Evolutionary conservation across 2,797 vertebrate species (phyloP).

Genomic region (Tapirus indicus): DNA sequence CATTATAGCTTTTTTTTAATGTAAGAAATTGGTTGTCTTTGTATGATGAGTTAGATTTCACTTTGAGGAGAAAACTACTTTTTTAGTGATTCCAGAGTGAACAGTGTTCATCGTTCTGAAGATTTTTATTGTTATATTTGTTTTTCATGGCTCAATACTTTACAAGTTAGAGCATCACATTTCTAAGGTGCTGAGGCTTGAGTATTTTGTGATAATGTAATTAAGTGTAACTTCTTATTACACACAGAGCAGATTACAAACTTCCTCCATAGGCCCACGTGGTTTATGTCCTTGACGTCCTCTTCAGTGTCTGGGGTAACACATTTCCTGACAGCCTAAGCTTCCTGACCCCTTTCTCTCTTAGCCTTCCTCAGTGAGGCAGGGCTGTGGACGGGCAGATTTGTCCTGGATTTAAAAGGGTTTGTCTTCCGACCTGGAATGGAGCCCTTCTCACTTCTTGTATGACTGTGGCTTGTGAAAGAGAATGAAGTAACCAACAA

Average conservation of each 20-base stretch:
- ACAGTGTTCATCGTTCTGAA: neutral
- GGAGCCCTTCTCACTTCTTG: neutral
- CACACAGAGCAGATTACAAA: neutral
- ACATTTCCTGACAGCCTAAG: neutral
- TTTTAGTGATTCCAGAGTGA: slow-evolving; percentile 57
- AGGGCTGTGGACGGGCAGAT: neutral
- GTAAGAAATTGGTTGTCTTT: neutral
- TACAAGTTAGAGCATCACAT: neutral
- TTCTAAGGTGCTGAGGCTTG: neutral
- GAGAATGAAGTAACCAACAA: slow-evolving; percentile 34
- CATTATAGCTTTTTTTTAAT: neutral
- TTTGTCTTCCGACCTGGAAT: neutral
- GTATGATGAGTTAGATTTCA: neutral
- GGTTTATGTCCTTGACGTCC: neutral
- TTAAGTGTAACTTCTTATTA: neutral
- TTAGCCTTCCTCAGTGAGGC: neutral
- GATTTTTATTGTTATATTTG: slow-evolving; percentile 4
- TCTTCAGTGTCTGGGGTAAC: neutral
- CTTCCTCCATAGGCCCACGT: neutral
- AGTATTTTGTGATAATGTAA: neutral
- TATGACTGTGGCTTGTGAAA: slow-evolving; percentile 43
- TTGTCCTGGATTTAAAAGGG: neutral
- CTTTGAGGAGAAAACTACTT: neutral
- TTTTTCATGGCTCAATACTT: neutral
- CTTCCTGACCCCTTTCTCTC: neutral